Evolutionary conservation across 2,888 invertebrate genomes (phyloP).

Genomic region (Strigamia maritima): DNA sequence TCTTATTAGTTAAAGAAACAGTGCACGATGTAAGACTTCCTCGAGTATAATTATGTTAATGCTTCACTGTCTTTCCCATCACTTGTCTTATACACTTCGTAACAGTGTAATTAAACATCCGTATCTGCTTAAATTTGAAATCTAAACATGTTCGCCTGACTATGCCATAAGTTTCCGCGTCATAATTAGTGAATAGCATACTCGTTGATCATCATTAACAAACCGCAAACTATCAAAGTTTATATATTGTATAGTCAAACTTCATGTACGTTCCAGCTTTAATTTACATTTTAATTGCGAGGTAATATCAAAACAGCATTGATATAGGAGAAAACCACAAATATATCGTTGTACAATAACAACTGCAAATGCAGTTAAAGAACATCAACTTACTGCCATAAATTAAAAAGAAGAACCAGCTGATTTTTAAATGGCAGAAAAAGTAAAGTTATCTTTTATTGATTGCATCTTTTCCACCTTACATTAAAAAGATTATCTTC

Average conservation of each 20-base stretch:
- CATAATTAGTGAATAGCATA: background rate
- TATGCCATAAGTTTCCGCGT: background rate
- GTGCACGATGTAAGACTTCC: background rate
- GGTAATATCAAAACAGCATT: background rate
- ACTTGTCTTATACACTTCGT: background rate
- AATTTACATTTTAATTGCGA: background rate
- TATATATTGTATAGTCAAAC: background rate
- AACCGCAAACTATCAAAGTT: background rate
- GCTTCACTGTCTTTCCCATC: background rate
- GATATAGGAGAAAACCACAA: background rate
- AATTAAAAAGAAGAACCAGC: background rate
- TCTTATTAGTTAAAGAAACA: background rate
- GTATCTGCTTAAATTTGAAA: background rate
- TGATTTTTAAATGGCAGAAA: background rate
- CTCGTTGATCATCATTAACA: background rate
- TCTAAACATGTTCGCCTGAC: background rate
- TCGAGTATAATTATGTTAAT: background rate
- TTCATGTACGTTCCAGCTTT: background rate
- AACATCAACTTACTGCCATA: background rate
- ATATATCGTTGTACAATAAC: background rate
- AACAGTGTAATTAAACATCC: background rate
- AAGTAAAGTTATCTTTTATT: background rate
- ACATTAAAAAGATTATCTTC: background rate
- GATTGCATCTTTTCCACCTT: background rate
- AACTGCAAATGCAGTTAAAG: background rate